Percentiles rank a stretch among this genome's conserved stretches.
Conservation (phyloP, 2,888 invertebrate genomes). For the Notodonta dromedarius region DNA sequence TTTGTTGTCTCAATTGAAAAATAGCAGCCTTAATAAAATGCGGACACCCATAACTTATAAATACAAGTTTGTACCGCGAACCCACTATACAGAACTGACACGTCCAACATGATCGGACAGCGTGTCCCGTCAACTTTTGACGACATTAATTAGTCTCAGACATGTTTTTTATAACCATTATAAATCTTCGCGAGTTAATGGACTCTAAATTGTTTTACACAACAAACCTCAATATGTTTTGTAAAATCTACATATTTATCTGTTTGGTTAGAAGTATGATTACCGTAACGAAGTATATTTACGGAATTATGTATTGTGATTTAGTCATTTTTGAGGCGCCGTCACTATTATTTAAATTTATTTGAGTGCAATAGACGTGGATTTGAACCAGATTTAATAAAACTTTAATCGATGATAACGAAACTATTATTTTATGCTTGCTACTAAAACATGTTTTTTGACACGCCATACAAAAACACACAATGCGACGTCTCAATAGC, state of each 20-base stretch:
- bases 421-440: not conserved
- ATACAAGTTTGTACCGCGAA: not conserved
- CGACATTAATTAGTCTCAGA: constrained; percentile 11
- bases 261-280: constrained; percentile 9
- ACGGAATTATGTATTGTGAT: not conserved
- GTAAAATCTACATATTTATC: constrained; percentile 18
- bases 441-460: too few species aligned
- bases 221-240: constrained; percentile 28
- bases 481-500: too few species aligned
- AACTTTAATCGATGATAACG: not conserved
- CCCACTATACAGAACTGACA: not conserved
- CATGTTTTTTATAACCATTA: constrained; percentile 32
- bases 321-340: not conserved
- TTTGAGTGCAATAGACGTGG: not conserved
- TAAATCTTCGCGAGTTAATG: constrained; percentile 34
- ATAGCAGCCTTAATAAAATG: not conserved
- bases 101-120: constrained; percentile 4
- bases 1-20: not conserved
- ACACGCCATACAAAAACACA: too few species aligned
- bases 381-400: not conserved
- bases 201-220: constrained; percentile 37
- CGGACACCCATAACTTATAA: not conserved
- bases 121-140: constrained; percentile 5
- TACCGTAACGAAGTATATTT: constrained; percentile 4
- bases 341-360: too few species aligned